These are phyloP conservation scores for Cynopterus sphinx DNA, from an alignment of 2,797 vertebrate species.

Conservation along the genomic window DNA sequence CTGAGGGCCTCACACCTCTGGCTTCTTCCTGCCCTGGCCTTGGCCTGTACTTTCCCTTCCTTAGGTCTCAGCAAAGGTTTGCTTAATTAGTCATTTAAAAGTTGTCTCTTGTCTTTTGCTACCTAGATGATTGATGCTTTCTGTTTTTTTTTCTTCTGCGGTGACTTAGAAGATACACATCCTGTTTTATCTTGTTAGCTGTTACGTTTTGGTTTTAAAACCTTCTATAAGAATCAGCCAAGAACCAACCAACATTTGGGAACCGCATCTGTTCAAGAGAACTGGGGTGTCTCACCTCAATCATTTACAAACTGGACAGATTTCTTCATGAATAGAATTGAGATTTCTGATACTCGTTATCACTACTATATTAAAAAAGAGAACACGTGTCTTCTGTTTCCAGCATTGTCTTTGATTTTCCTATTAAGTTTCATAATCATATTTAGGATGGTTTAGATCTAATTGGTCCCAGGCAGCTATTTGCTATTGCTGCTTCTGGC, in stretches of 20 bases:
- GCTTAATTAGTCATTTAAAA: not conserved
- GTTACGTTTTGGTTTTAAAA: not conserved
- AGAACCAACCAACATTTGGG: not conserved
- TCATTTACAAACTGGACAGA: accelerated
- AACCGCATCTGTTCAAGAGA: not conserved
- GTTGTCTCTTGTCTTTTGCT: not conserved
- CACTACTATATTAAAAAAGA: not conserved
- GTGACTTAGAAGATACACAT: not conserved
- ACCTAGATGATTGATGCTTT: not conserved
- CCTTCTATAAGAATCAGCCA: not conserved
- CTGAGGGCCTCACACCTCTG: not conserved
- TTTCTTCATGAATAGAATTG: not conserved
- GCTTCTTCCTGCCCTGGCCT: not conserved
- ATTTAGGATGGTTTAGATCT: not conserved
- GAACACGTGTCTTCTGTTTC: not conserved
- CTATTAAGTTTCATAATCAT: not conserved
- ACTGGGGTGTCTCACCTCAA: not conserved
- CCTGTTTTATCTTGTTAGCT: not conserved
- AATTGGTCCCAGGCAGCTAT: not conserved
- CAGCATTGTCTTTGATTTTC: not conserved
- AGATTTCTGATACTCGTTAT: not conserved
- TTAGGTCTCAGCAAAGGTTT: not conserved
- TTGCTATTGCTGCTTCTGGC: not conserved
- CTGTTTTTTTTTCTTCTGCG: not conserved
- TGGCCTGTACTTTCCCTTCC: not conserved